Evolutionary conservation across 2,113 vertebrate genomes (phyloP).

Genomic region (Haliaeetus leucogaster): DNA sequence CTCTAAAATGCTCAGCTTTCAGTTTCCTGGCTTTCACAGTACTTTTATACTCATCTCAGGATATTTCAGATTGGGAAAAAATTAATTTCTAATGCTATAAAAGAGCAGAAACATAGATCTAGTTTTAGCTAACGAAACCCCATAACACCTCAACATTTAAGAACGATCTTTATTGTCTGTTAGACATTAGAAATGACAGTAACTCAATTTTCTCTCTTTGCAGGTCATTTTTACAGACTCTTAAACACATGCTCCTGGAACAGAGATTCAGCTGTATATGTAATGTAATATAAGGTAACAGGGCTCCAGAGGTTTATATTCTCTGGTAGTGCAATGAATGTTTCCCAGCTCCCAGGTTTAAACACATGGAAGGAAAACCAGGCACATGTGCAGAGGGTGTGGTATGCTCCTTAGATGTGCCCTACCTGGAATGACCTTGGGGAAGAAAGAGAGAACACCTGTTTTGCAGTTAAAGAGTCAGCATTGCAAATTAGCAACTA

Average conservation of each 20-base stretch:
- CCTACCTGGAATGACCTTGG: not conserved
- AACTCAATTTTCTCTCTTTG: not conserved
- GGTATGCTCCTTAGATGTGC: not conserved
- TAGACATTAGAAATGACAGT: not conserved
- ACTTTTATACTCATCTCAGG: not conserved
- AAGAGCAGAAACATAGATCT: not conserved
- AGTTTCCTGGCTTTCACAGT: not conserved
- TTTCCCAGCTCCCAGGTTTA: not conserved
- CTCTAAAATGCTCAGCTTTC: not conserved
- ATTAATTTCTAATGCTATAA: not conserved
- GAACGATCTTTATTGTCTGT: not conserved
- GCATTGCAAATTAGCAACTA: not conserved
- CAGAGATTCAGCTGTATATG: not conserved
- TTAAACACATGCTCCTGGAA: not conserved
- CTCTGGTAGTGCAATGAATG: not conserved
- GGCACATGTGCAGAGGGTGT: not conserved
- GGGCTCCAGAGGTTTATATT: not conserved
- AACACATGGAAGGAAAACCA: not conserved
- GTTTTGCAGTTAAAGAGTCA: not conserved
- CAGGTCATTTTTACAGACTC: not conserved
- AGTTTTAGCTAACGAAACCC: not conserved
- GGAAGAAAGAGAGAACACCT: not conserved
- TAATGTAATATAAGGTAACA: not conserved
- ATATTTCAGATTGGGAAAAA: not conserved
- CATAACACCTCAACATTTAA: not conserved